Percentiles rank a stretch among this genome's conserved stretches.
Conservation (phyloP, 2,888 invertebrate species). For the Andrena marginata region DNA sequence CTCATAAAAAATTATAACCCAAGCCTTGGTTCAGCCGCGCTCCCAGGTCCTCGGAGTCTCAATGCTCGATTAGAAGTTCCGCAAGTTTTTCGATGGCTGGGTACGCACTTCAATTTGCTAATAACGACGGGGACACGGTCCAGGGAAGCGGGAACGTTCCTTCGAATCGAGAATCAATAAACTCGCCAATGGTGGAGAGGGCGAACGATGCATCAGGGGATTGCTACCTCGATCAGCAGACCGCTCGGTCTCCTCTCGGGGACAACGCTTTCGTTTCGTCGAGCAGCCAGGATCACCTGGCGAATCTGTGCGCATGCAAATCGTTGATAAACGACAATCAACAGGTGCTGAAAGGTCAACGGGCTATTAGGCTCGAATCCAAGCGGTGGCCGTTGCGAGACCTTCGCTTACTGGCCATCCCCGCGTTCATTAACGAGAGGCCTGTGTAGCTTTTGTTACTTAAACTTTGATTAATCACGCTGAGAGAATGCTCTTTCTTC, state of each 20-base stretch:
- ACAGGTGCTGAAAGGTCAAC: conserved; percentile 74
- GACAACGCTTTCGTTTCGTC: conserved; percentile 49
- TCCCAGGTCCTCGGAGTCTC: background rate
- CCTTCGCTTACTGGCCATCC: conserved; percentile 39
- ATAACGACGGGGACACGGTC: conserved; percentile 34
- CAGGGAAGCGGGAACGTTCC: background rate
- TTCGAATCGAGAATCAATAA: conserved; percentile 65
- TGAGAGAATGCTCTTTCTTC: background rate
- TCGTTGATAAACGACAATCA: conserved; percentile 75
- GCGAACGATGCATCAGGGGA: conserved; percentile 36
- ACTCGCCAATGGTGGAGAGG: conserved; percentile 28
- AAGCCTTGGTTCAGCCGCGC: background rate
- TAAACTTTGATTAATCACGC: conserved; percentile 17
- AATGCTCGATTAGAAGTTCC: background rate
- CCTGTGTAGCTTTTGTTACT: conserved; percentile 8
- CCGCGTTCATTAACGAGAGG: conserved; percentile 40
- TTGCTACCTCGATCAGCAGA: conserved; percentile 49
- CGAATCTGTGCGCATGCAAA: conserved; percentile 72
- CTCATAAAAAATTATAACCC: background rate
- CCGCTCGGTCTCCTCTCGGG: conserved; percentile 28
- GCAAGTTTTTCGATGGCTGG: background rate
- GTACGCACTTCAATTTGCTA: conserved; percentile 45
- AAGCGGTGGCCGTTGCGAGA: conserved; percentile 55
- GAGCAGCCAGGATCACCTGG: conserved; percentile 47
- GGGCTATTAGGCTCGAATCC: conserved; percentile 72